Evolutionary conservation across 2,113 vertebrate species (phyloP), one percentile per base, ranked within the genome.

Genomic region (Natator depressus): DNA sequence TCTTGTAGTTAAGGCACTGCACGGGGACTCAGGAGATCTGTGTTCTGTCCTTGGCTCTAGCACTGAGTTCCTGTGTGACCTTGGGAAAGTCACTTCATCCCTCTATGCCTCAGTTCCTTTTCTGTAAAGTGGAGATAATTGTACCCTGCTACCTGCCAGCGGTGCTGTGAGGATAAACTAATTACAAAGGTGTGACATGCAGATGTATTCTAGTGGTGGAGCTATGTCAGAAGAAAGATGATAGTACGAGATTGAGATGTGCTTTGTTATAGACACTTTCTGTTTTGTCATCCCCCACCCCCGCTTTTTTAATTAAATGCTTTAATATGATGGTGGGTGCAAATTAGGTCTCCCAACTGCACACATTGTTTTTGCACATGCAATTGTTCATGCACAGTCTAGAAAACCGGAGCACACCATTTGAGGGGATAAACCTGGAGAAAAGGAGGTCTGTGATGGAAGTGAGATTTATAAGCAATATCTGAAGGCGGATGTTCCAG

Each of bases 231-330:
- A 12, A 46, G 72, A 46, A 24, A 46, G 72, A 46, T 76, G 12
- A 46, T 10, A 25, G 11, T 24, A 25, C 11, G 42, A 76, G 38
- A 76, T 2, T 27, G 10, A 46, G 38, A 27, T 46, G 0, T 46
- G 10, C 31, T 79, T 81, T 90, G 65, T 31, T n/a, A 53, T 20
- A 72, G 65, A 38, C 35, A 38, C 35, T 38, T 27, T 65, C 69
- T 53, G 20, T 31, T 92, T 46, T 80, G 8, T 8, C 57, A 80
- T 24, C 49, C 13, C 1, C 3, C 13, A 27, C 42, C 24, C 4
- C 13, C 42, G 25, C 35, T 1, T 16, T 42, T 78, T 50, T 55
- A 17, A 49, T 2, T 1, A 1, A 1, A 38, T 1, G 0, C 5
- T 10, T 79, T 22, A 53, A 50, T 80, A 82, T 12, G 42, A 47